Base-by-base conservation (phyloP, 2,888 invertebrate species). In the Acrobasis suavella region DNA sequence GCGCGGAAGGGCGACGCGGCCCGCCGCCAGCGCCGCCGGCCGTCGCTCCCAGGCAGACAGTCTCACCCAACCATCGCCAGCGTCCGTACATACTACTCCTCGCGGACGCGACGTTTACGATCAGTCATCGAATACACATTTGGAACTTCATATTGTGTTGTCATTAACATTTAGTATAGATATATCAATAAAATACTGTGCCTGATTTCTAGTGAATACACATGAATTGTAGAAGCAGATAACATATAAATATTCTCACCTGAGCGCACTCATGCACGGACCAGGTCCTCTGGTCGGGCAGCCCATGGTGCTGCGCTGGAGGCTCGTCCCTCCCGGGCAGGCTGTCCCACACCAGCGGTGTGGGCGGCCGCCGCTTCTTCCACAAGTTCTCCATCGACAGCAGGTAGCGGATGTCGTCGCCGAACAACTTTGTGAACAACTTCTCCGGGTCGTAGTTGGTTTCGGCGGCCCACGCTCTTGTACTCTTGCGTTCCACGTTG, bases 341-440 rank as follows among this genome's bases (percentile, higher is more conserved):
- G 64, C 93, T 93, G 52, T 94, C 93, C 95, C 96, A 97, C 51
- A 94, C 90, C 54, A 98, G 84, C 0, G 98, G 98, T 1, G 93
- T 94, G 0, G 99, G 99, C 0, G 97, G 94, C 72, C 95, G 94
- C 38, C 99, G 94, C 64, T 95, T 96, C 86, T 97, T 97, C 99
- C 99, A 99, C 62, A 99, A 91, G 82, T 98, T 97, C 72, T 96
- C 95, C 99, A 99, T 99, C 2, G 96, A 96, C 63, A 99, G 89
- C 67, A 99, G 93, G 85, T 99, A 99, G 66, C 96, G 95, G 62
- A 99, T 98, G 83, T 99, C 99, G 82, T 98, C 97, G 66, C 95
- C 93, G 87, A 99, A 99, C 65, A 99, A 94, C 91, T 99, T 99
- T 50, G 96, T 94, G 77, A 99, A 99, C 14, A 99, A 85, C 79